Conservation (phyloP, 2,888 invertebrate species). For the Calliphora vomitoria region DNA sequence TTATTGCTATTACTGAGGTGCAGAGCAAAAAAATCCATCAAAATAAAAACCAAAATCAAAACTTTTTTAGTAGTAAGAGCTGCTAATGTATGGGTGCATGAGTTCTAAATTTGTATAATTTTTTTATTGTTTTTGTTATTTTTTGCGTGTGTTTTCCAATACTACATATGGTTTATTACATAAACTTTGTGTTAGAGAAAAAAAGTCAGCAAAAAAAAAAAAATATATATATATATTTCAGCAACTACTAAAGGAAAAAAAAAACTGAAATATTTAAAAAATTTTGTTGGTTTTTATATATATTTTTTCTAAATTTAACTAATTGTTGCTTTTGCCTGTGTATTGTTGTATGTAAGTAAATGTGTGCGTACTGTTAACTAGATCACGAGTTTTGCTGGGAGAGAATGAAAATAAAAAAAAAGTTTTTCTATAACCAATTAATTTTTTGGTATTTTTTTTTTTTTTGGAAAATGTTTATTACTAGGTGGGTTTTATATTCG, state of each 20-base stretch:
- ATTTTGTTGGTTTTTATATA: neutral
- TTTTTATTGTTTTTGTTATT: neutral
- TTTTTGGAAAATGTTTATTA: too few relatives aligned
- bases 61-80: constrained; percentile 1
- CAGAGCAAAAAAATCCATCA: neutral
- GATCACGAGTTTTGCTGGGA: constrained; percentile 28
- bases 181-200: constrained; percentile 34
- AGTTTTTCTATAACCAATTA: neutral
- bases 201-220: constrained; percentile 13
- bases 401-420: neutral
- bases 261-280: neutral
- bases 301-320: constrained; percentile 41
- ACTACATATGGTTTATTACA: constrained; percentile 41
- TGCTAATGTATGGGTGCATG: constrained; percentile 30
- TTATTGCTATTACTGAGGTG: neutral
- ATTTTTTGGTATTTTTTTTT: neutral
- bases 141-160: neutral
- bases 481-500: neutral
- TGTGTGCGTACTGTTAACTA: constrained; percentile 6
- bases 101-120: constrained; percentile 12
- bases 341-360: neutral
- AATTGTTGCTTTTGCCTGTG: constrained; percentile 16
- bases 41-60: neutral
- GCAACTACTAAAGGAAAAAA: neutral
- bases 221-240: too few relatives aligned